Evolutionary conservation across 2,113 vertebrate species (phyloP).

Genomic region (Cisticola juncidis): DNA sequence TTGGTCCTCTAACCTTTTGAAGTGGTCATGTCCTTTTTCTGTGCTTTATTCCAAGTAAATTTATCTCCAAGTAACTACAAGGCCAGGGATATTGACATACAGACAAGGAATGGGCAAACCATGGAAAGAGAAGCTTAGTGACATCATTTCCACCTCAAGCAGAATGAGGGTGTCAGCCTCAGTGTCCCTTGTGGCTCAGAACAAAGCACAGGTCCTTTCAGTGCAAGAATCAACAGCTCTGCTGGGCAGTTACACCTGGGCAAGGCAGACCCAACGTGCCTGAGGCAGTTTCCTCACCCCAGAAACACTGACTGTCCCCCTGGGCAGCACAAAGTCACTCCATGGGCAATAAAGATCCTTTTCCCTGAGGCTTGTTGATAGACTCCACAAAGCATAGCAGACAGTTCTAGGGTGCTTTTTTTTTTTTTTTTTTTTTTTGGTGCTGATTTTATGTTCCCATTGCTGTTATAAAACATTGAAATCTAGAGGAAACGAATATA

Average conservation of each 20-base stretch:
- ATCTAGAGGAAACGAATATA: constrained; percentile 26
- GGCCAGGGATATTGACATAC: not conserved
- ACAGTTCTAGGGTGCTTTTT: not conserved
- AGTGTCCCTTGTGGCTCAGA: not conserved
- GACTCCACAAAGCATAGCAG: not conserved
- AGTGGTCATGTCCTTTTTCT: not conserved
- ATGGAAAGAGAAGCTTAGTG: not conserved
- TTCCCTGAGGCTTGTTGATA: not conserved
- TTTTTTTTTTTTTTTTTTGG: not conserved
- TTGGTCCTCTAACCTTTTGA: not conserved
- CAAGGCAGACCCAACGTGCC: not conserved
- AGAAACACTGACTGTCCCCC: not conserved
- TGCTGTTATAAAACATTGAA: not conserved
- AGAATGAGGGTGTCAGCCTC: not conserved
- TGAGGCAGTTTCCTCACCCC: not conserved
- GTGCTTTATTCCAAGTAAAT: not conserved
- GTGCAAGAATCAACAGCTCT: not conserved
- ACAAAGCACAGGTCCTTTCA: not conserved
- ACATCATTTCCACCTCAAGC: not conserved
- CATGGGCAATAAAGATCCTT: not conserved
- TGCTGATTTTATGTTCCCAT: not conserved
- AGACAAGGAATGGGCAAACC: not conserved
- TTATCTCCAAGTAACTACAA: not conserved
- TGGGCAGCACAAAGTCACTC: not conserved
- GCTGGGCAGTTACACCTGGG: not conserved